Base-by-base conservation (phyloP, 2,888 invertebrate species). In the Aproaerema taeniolella region DNA sequence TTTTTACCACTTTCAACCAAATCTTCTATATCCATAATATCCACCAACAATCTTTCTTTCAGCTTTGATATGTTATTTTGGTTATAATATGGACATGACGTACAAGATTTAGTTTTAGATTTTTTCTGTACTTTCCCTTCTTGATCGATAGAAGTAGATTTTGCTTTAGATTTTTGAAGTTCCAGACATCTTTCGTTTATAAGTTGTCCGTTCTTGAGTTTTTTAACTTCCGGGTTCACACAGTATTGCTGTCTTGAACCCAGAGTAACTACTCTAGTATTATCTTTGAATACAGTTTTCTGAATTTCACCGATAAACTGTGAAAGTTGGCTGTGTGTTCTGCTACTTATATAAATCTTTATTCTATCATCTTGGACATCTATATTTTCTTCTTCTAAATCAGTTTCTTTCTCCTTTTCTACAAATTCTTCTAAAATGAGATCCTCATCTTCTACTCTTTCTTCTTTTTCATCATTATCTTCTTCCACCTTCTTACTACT, bases 171-270 rank as follows among this genome's bases (percentile, higher is more conserved):
- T n/a, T n/a, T n/a, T n/a, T n/a, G n/a, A n/a, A n/a, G n/a, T n/a
- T n/a, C n/a, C n/a, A n/a, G n/a, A n/a, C n/a, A n/a, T n/a, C 89
- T 91, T 78, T 98, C 98, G 87, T 98, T 98, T 16, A 99, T 96
- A 16, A 97, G 83, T 49, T 91, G 89, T 12, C 92, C 81, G 62
- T 91, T 93, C 53, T 91, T 91, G 31, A 98, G 75, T 53, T 88
- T 90, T 13, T 74, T 89, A 0, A 99, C 95, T 30, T 89, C 87
- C 26, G 92, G 87, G 78, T 99, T 97, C 28, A 98, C 92, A 67
- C 99, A 99, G 50, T 95, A 91, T 66, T 93, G 96, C 68, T 95
- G 95, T 39, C 98, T 89, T 0, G 98, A 98, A n/a, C 95, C 97
- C 17, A 98, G 81, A 2, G 96, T 91, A 0, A 95, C 90, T 2